These are phyloP conservation scores for Colius striatus DNA, from an alignment of 2,113 vertebrate species.

Conservation along the genomic window DNA sequence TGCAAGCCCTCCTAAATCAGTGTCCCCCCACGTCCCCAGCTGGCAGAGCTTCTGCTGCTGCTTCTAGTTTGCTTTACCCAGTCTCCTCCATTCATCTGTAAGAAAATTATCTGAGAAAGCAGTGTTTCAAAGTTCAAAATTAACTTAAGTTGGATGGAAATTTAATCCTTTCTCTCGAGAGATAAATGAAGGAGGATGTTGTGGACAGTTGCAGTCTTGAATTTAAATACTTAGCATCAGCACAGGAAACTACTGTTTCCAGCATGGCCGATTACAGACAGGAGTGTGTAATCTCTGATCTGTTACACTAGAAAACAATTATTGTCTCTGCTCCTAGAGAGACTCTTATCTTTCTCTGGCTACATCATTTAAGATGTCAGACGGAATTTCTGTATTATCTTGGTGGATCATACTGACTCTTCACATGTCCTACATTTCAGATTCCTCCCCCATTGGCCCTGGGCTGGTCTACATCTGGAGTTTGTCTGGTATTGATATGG, in stretches of 20 bases:
- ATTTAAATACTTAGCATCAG: constrained; percentile 57
- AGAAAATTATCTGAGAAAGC: constrained; percentile 20
- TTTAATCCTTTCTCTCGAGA: constrained; percentile 32
- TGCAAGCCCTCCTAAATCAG: not conserved
- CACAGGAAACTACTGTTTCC: constrained; percentile 66
- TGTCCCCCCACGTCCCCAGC: not conserved
- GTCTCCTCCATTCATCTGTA: not conserved
- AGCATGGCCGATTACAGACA: constrained; percentile 26
- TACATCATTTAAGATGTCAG: constrained; percentile 64
- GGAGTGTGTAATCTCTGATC: constrained; percentile 67
- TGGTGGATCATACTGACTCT: constrained; percentile 56
- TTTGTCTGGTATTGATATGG: not conserved
- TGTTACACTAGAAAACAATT: constrained; percentile 75
- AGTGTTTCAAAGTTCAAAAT: constrained; percentile 35
- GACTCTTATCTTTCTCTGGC: constrained; percentile 58
- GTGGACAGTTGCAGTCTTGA: not conserved
- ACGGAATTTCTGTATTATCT: constrained; percentile 65
- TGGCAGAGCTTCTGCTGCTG: not conserved
- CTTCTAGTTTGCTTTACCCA: not conserved
- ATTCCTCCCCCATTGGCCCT: constrained; percentile 15
- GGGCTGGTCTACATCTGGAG: not conserved
- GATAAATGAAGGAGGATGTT: not conserved
- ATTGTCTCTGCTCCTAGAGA: constrained; percentile 69
- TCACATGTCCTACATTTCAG: not conserved
- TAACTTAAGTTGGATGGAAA: constrained; percentile 46